Conservation (phyloP, 2,797 vertebrate species). For the Mionectes olivaceus region DNA sequence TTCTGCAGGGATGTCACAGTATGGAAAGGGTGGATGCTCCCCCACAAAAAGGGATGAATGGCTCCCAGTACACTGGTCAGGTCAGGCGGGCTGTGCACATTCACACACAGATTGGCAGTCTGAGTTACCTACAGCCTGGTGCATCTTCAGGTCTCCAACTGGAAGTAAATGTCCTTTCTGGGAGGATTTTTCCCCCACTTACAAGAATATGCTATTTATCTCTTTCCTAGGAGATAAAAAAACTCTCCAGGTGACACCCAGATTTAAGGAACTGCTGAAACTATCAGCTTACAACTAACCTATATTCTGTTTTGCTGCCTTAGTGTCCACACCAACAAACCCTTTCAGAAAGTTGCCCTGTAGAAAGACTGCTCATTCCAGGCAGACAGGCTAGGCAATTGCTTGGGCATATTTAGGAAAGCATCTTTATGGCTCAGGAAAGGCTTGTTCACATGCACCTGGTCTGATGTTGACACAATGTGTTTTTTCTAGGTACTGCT, state of each 20-base stretch:
- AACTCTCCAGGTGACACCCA: not conserved
- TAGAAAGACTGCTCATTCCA: not conserved
- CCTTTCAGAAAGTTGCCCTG: not conserved
- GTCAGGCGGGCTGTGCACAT: not conserved
- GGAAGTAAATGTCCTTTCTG: not conserved
- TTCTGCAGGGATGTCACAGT: not conserved
- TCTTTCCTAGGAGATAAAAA: not conserved
- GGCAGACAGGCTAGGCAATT: not conserved
- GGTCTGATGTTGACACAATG: slow-evolving; percentile 24
- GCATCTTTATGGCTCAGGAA: not conserved
- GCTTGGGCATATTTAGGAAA: not conserved
- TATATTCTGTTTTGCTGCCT: not conserved
- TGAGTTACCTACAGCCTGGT: not conserved
- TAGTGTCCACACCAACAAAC: not conserved
- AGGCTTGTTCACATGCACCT: not conserved
- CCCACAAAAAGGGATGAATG: not conserved
- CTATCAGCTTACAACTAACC: not conserved
- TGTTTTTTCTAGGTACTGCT: slow-evolving; percentile 91
- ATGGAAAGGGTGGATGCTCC: not conserved
- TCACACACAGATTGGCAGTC: too few relatives aligned
- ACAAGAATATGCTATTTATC: not conserved
- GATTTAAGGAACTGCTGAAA: not conserved
- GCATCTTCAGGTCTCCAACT: not conserved
- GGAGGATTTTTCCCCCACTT: not conserved
- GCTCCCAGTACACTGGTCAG: not conserved